Base-by-base conservation (phyloP, 2,888 invertebrate species). In the Pristionchus fissidentatus region DNA sequence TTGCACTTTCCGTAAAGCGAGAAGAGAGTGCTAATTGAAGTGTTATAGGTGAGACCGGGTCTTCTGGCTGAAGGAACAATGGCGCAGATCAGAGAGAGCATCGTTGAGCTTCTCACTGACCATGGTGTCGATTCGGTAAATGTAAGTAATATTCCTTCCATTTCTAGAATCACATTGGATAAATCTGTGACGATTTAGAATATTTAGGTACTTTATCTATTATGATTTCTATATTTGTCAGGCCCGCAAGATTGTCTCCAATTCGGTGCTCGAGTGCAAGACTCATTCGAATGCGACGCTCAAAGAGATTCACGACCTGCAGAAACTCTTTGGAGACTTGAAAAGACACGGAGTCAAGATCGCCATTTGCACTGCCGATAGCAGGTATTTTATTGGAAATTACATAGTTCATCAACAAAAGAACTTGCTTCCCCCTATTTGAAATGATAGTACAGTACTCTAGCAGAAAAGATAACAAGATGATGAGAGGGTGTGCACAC, bases 321-420 rank as follows among this genome's bases (percentile, higher is more conserved):
- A 81, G 62, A 90, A 91, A 4, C 86, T 93, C 83, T 93, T 93
- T 87, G 87, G 90, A 73, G 90, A 92, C 49, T 89, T 93, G 4
- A 92, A 92, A 84, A 87, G 88, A 38, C 91, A 93, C 85, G 91
- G 91, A 57, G 90, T 93, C 32, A 93, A 93, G 85, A 92, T 93
- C 52, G 93, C 93, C 46, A 90, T 93, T 29, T 93, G 93, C 84
- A 93, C 93, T 0, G 92, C 93, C 26, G 93, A 93, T 87, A 92
- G 92, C 84, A 87, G 91, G 90, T 90, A n/a, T n/a, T n/a, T n/a
- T n/a, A n/a, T n/a, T n/a, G n/a, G n/a, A n/a, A n/a, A n/a, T n/a
- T n/a, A n/a, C n/a, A n/a, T n/a, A n/a, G n/a, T n/a, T n/a, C n/a
- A n/a, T n/a, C n/a, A n/a, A n/a, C n/a, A n/a, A n/a, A n/a, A n/a